Evolutionary conservation across 2,797 vertebrate genomes (phyloP).

Genomic region (Paratrypauchen microcephalus): DNA sequence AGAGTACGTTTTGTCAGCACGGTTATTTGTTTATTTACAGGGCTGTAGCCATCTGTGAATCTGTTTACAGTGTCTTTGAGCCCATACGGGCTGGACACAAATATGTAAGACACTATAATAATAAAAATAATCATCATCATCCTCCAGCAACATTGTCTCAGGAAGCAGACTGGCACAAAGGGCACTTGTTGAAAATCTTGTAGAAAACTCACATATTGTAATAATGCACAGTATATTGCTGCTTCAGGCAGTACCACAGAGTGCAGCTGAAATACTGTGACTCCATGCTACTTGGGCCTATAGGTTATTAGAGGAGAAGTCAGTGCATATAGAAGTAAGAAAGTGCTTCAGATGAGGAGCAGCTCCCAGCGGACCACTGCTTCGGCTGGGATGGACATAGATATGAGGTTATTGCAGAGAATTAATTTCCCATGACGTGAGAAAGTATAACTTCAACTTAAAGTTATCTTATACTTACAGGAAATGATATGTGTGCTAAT

Average conservation of each 20-base stretch:
- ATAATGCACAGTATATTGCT: not conserved
- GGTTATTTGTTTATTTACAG: too few relatives aligned
- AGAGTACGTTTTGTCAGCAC: too few relatives aligned
- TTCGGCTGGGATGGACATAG: not conserved
- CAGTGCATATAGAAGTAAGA: constrained; percentile 3
- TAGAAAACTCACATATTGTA: not conserved
- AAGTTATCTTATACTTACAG: not conserved
- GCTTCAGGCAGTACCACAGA: not conserved
- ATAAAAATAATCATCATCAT: too few relatives aligned
- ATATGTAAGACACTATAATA: too few relatives aligned
- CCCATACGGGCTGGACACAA: too few relatives aligned
- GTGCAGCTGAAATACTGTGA: not conserved
- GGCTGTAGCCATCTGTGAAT: too few relatives aligned
- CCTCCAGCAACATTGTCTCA: not conserved
- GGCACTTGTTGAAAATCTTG: not conserved
- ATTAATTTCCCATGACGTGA: constrained; percentile 2
- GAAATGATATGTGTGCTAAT: not conserved
- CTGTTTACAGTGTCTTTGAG: too few relatives aligned
- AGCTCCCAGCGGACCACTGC: not conserved
- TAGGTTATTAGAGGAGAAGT: not conserved
- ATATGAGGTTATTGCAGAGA: constrained; percentile 2
- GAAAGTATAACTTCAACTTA: constrained; percentile 7
- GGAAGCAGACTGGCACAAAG: not conserved
- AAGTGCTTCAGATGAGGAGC: constrained; percentile 3
- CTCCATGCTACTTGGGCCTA: not conserved